Evolutionary conservation across 2,113 vertebrate genomes (phyloP).

Genomic region (Archocentrus centrarchus): DNA sequence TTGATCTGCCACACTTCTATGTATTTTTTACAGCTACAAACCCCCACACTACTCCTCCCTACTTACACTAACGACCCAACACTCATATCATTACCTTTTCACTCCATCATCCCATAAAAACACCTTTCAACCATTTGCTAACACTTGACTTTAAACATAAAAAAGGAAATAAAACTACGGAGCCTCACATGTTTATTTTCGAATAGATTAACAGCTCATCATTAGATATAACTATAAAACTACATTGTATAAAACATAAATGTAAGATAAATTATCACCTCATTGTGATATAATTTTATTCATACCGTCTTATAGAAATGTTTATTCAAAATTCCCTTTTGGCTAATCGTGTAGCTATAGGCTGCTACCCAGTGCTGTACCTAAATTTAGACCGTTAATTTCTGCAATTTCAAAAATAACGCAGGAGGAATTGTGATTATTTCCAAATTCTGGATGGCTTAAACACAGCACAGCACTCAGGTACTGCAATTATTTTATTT

Average conservation of each 20-base stretch:
- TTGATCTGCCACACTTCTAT: background rate
- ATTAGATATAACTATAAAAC: background rate
- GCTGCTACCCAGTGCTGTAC: background rate
- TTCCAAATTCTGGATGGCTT: too few species aligned
- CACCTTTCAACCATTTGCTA: background rate
- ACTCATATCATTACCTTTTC: conserved; percentile 5
- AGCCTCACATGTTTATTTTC: conserved; percentile 3
- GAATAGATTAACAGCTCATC: background rate
- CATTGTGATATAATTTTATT: background rate
- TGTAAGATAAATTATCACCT: background rate
- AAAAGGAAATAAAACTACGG: background rate
- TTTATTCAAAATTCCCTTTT: background rate
- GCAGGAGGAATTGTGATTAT: background rate
- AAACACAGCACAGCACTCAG: too few species aligned
- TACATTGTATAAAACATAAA: background rate
- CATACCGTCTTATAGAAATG: background rate
- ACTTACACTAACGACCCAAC: conserved; percentile 41
- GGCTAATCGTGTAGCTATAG: background rate
- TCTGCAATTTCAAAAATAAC: background rate
- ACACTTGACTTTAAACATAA: conserved; percentile 8
- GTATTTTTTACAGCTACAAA: conserved; percentile 31
- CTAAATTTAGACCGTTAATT: background rate
- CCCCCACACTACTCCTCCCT: background rate
- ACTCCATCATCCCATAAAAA: background rate
- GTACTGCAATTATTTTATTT: too few species aligned